A percentile compares a stretch with the other conserved stretches of the same genome.
Conservation (phyloP, 2,113 vertebrate species). For the Eleginops maclovinus region DNA sequence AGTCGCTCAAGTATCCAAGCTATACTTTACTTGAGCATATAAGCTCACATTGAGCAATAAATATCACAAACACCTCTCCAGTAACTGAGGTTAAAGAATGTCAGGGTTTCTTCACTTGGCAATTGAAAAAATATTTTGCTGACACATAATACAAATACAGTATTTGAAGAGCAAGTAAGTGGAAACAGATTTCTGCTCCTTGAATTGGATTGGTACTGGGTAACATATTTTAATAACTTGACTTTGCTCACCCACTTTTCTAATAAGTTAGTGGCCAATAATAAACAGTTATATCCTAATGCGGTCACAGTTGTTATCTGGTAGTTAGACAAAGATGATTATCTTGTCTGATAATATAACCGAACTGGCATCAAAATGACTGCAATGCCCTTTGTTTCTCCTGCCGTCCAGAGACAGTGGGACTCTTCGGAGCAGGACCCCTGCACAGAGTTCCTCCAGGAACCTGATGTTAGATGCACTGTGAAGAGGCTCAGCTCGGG, state of each 20-base stretch:
- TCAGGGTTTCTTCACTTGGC: background rate
- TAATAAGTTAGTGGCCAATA: background rate
- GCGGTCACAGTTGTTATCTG: background rate
- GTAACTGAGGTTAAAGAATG: background rate
- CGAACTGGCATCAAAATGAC: background rate
- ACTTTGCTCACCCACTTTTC: background rate
- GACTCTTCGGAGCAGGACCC: constrained; percentile 46
- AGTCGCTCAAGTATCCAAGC: background rate
- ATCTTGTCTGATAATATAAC: background rate
- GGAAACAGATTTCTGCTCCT: background rate
- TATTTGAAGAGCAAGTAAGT: background rate
- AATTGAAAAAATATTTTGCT: background rate
- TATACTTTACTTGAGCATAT: background rate
- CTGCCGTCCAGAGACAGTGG: constrained; percentile 66
- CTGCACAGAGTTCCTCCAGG: constrained; percentile 5
- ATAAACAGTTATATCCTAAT: background rate
- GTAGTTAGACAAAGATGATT: background rate
- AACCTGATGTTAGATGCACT: constrained; percentile 38
- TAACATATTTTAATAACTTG: background rate
- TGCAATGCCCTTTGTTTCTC: background rate
- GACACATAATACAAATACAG: background rate
- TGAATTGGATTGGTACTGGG: background rate
- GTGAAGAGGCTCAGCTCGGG: constrained; percentile 86
- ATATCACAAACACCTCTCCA: background rate
- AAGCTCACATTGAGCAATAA: background rate